These are phyloP conservation scores for Enteromius unitaeniatus DNA, from an alignment of 2,797 vertebrate species.

Conservation along the genomic window DNA sequence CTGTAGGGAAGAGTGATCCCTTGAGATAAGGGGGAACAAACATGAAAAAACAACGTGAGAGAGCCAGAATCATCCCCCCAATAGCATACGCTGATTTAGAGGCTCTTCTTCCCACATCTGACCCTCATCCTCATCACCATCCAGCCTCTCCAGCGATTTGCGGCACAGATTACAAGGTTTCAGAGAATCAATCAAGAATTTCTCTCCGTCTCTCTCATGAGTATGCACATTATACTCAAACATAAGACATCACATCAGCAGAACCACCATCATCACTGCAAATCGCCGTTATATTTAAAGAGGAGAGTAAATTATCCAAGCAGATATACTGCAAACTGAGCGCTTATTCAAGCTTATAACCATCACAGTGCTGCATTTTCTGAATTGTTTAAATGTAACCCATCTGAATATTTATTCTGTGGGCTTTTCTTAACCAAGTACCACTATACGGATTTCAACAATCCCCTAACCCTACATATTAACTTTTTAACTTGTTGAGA, in stretches of 20 bases:
- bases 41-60: conserved; percentile 25
- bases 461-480: background rate
- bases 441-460: background rate
- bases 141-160: conserved; percentile 11
- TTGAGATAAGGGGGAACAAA: background rate
- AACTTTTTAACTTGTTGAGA: background rate
- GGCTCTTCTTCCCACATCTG: conserved; percentile 17
- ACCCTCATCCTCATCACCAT: conserved; percentile 43
- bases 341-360: background rate
- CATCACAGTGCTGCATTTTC: background rate
- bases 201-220: conserved; percentile 47
- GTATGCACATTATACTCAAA: conserved; percentile 47
- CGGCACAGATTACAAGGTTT: conserved; percentile 42
- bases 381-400: background rate
- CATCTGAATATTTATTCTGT: background rate
- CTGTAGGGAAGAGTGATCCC: conserved; percentile 6
- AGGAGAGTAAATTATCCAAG: conserved; percentile 14
- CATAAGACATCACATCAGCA: conserved; percentile 29
- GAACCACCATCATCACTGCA: conserved; percentile 43
- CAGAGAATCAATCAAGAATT: conserved; percentile 35
- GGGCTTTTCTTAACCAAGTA: background rate
- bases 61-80: conserved; percentile 6
- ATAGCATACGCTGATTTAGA: conserved; percentile 31
- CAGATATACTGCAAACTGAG: conserved; percentile 22
- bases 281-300: conserved; percentile 53